Conservation (phyloP, 2,113 vertebrate genomes). For the Ochotona princeps region DNA sequence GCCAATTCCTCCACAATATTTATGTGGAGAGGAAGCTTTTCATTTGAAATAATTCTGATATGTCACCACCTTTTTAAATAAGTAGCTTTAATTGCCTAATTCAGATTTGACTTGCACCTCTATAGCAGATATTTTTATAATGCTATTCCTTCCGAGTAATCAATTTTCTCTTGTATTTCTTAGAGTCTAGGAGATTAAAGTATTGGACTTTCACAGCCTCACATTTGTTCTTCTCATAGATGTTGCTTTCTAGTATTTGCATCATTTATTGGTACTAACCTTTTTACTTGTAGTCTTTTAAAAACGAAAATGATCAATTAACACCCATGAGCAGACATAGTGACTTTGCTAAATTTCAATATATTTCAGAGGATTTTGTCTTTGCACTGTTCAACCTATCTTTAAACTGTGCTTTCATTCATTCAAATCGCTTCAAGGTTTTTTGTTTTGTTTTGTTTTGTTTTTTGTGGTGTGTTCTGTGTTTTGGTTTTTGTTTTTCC, state of each 20-base stretch:
- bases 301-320: background rate
- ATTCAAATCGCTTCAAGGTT: background rate
- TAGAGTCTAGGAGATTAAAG: background rate
- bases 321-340: background rate
- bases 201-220: background rate
- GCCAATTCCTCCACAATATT: background rate
- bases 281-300: background rate
- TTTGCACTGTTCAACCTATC: background rate
- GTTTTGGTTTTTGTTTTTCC: no score
- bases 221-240: background rate
- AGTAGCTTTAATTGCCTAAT: background rate
- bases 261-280: background rate
- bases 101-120: background rate
- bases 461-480: no score
- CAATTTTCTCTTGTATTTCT: background rate
- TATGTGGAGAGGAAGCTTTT: background rate
- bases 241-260: background rate
- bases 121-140: background rate
- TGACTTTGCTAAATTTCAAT: background rate
- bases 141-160: background rate
- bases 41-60: background rate
- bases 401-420: no score
- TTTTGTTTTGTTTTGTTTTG: no score
- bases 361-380: background rate
- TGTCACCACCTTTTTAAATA: background rate